Evolutionary conservation across 2,113 vertebrate species (phyloP), one percentile per base, ranked within the genome.

Genomic region (Tringa solitaria): DNA sequence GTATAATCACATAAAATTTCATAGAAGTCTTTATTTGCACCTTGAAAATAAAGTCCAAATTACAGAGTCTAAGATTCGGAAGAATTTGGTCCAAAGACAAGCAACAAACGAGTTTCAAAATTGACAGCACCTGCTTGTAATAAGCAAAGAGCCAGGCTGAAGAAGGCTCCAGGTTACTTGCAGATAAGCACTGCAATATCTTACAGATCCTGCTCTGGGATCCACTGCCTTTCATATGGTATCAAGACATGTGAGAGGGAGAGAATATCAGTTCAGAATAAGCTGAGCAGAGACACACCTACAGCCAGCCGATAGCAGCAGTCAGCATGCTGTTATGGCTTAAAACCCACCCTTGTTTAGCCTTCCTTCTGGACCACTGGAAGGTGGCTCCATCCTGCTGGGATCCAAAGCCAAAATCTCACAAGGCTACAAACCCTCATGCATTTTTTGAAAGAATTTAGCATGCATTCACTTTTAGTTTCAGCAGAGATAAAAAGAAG

Each of bases 221-320:
- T 59, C n/a, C 56, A 22, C 7, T 15, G 14, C 51, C n/a, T 76
- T 84, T 76, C 21, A 22, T 37, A 14, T 23, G 19, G 3, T 54
- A 33, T 26, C 0, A 2, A n/a, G 63, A 30, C 4, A 4, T 4
- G 12, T 10, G 15, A 21, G 43, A 46, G 23, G 3, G 9, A 53
- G 24, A 67, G 51, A 45, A 32, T n/a, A 76, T 23, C 16, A 20
- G 12, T 37, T 81, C 30, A 21, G 41, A 77, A 65, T 13, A 60
- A 50, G 22, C 11, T 32, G 32, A 70, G n/a, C 56, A 90, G 53
- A 65, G 32, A 7, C 12, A 39, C 14, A 13, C 6, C 24, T 53
- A 37, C 33, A 80, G 43, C 24, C 43, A 54, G 39, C 8, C 0
- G 6, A 28, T 1, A 60, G 75, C 45, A 72, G 41, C 59, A 45